Conservation (phyloP, 2,888 invertebrate genomes). For the Melolontha melolontha region DNA sequence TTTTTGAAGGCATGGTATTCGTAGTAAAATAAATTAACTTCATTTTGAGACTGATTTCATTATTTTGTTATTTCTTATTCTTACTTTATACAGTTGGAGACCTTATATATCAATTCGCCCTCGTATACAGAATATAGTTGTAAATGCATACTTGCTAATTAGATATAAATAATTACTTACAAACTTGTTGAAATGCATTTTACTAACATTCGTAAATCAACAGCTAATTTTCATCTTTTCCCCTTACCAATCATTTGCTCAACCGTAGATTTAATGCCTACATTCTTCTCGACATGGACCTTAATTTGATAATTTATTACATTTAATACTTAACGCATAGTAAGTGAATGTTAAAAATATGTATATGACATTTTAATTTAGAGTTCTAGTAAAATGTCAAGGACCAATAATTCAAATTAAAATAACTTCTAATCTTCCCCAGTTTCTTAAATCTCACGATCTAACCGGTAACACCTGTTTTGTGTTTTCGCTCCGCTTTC, state of each 20-base stretch:
- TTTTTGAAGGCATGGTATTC: too few species aligned
- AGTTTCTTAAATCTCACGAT: conserved; percentile 32
- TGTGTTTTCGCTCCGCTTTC: conserved; percentile 17
- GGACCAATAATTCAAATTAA: conserved; percentile 23
- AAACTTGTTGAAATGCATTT: too few species aligned
- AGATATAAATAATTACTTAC: background rate
- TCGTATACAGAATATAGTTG: too few species aligned
- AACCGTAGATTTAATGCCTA: too few species aligned
- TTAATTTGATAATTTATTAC: background rate
- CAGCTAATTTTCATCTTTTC: background rate
- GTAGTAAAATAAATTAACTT: too few species aligned
- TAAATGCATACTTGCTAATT: background rate
- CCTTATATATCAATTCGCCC: too few species aligned
- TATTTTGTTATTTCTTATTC: too few species aligned
- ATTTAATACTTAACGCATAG: background rate
- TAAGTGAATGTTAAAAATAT: conserved; percentile 5
- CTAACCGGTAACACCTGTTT: conserved; percentile 29
- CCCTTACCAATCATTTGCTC: too few species aligned
- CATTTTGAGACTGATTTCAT: too few species aligned
- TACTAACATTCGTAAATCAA: background rate
- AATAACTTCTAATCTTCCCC: conserved; percentile 27
- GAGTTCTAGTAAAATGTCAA: conserved; percentile 20
- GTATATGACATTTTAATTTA: conserved; percentile 18
- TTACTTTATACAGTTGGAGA: too few species aligned
- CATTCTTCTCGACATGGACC: too few species aligned